Percentiles rank a stretch among this genome's conserved stretches.
These are phyloP conservation scores for Apamea epomidion DNA, from an alignment of 2,888 invertebrate species.

Conservation along the genomic window DNA sequence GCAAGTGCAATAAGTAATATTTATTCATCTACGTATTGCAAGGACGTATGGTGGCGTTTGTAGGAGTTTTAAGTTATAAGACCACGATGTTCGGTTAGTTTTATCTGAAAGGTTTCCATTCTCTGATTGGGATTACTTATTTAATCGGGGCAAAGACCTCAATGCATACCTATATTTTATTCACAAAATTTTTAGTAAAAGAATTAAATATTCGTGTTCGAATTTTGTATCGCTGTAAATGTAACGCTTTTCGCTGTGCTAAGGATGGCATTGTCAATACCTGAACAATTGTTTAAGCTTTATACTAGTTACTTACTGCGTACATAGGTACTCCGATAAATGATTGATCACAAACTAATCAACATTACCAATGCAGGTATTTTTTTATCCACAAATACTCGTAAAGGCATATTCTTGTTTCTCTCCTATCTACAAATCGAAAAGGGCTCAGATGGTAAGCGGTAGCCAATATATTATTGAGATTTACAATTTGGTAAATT, in stretches of 20 bases:
- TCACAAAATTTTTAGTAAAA: background rate
- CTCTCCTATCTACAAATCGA: background rate
- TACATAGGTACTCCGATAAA: background rate
- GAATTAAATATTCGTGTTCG: background rate
- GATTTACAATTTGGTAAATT: conserved; percentile 30
- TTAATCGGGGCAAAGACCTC: background rate
- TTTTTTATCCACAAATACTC: conserved; percentile 5
- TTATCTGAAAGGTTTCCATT: background rate
- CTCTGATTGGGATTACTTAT: background rate
- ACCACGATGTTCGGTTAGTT: background rate
- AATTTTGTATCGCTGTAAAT: background rate
- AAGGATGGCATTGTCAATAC: background rate
- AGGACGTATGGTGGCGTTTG: background rate
- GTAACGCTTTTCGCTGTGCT: background rate
- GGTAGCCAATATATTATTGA: conserved; percentile 21
- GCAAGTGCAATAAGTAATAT: conserved; percentile 15
- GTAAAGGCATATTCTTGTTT: background rate
- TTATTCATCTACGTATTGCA: background rate
- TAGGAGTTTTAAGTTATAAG: background rate
- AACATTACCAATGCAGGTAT: background rate
- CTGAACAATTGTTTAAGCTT: background rate
- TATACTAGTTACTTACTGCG: no score
- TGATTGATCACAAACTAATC: conserved; percentile 25
- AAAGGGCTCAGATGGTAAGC: conserved; percentile 28
- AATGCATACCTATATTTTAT: background rate